Evolutionary conservation across 2,797 vertebrate species (phyloP), one percentile per base, ranked within the genome.

Genomic region (Manis javanica): DNA sequence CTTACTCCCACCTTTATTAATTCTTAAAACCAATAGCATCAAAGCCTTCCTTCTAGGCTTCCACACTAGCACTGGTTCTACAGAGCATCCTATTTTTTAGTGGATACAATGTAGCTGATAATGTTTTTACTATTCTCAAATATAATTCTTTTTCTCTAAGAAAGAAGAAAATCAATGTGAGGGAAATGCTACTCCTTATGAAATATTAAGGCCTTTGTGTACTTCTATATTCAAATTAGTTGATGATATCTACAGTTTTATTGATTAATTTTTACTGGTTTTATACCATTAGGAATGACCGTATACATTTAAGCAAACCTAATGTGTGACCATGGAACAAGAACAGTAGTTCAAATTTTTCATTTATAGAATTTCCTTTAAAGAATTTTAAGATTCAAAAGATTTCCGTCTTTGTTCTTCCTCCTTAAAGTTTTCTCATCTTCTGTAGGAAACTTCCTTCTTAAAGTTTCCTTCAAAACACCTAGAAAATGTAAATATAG

Each of bases 81-180:
- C 7, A 83, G n/a, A 87, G 31, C 12, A 86, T 51, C 78, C n/a
- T 81, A 78, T 81, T n/a, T 83, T 53, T 46, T 46, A 10, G 46
- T 61, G 64, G 10, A 64, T 37, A 68, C 78, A 85, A 66, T 57
- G 4, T 18, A 90, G 63, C 26, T 13, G 26, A 84, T 39, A 72
- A 92, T 81, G 53, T 63, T 82, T 96, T 75, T 86, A 13, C 93
- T 88, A 46, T 55, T 37, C 59, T 96, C 19, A 85, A 55, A 92
- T 77, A 26, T 37, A 81, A 55, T 77, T 63, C 2, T 72, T 84
- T 84, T 92, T 69, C 49, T 90, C 34, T 46, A 92, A 61, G n/a
- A 95, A 66, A 78, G 31, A 87, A 78, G 46, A 89, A 75, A 71
- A 66, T 61, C 77, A 91, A 4, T 71, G 10, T 51, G 39, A 90